A percentile compares a stretch with the other conserved stretches of the same genome.
phyloP scores from a whole-genome alignment of 2,888 invertebrate species.

The Muschampia staudingeri region DNA sequence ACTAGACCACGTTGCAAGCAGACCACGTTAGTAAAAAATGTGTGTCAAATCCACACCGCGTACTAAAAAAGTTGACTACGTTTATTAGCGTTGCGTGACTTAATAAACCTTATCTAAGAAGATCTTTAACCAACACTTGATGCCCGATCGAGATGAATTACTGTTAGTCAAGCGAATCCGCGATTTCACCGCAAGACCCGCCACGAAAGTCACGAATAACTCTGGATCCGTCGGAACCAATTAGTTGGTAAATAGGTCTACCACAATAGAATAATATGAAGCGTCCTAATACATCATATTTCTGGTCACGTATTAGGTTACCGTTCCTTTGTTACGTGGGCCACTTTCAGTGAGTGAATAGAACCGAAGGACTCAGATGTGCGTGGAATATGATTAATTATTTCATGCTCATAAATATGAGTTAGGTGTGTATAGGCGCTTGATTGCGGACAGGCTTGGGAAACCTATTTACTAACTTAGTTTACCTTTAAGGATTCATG shows the following conservation, averaged over 20 bases:
- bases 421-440: slow-evolving; percentile 66
- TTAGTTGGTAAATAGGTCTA: slow-evolving; percentile 84
- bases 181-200: slow-evolving; percentile 80
- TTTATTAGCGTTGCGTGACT: slow-evolving; percentile 36
- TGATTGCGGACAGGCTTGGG: slow-evolving; percentile 70
- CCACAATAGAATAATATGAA: slow-evolving; percentile 84
- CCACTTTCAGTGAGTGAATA: slow-evolving; percentile 89
- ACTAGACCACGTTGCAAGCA: background rate
- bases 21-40: background rate
- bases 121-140: slow-evolving; percentile 37
- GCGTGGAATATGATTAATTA: slow-evolving; percentile 89
- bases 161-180: slow-evolving; percentile 68
- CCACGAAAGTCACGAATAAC: slow-evolving; percentile 76
- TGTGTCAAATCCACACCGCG: slow-evolving; percentile 9
- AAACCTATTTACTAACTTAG: slow-evolving; percentile 67
- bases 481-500: slow-evolving; percentile 55
- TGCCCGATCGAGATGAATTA: slow-evolving; percentile 61
- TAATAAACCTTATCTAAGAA: slow-evolving; percentile 36
- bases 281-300: slow-evolving; percentile 85
- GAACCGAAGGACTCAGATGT: slow-evolving; percentile 83
- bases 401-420: slow-evolving; percentile 80
- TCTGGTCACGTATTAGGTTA: slow-evolving; percentile 89
- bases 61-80: slow-evolving; percentile 16
- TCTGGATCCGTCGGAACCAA: slow-evolving; percentile 81
- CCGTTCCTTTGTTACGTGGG: slow-evolving; percentile 90